Conservation (phyloP, 2,797 vertebrate species). For the Lithobates sylvaticus region DNA sequence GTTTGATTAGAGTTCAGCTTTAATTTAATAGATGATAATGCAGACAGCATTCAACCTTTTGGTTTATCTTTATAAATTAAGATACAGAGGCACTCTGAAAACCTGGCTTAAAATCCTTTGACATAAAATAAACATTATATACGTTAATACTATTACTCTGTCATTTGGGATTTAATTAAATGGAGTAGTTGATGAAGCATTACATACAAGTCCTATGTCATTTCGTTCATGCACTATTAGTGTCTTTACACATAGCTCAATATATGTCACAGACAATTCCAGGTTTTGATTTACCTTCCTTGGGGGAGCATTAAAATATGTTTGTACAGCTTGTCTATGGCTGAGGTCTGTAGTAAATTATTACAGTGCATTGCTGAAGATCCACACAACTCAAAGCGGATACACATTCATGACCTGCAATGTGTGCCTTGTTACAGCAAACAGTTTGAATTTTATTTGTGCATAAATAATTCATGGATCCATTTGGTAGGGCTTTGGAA, state of each 20-base stretch:
- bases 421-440: background rate
- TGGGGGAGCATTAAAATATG: background rate
- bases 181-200: background rate
- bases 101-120: too few relatives aligned
- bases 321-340: background rate
- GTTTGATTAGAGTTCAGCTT: too few relatives aligned
- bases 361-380: slow-evolving; percentile 8
- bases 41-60: too few relatives aligned
- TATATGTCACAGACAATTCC: slow-evolving; percentile 1
- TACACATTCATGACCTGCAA: slow-evolving; percentile 21
- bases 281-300: slow-evolving; percentile 12
- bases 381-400: background rate
- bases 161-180: background rate
- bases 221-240: background rate
- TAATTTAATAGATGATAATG: too few relatives aligned
- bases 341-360: slow-evolving; percentile 38
- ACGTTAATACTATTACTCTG: background rate
- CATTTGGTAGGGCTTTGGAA: background rate
- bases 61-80: too few relatives aligned
- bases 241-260: background rate
- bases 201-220: background rate
- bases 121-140: too few relatives aligned
- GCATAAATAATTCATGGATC: slow-evolving; percentile 37
- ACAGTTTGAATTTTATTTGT: slow-evolving; percentile 27
- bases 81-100: too few relatives aligned